Evolutionary conservation across 2,888 invertebrate genomes (phyloP).

Genomic region (Loripinus fragilis): DNA sequence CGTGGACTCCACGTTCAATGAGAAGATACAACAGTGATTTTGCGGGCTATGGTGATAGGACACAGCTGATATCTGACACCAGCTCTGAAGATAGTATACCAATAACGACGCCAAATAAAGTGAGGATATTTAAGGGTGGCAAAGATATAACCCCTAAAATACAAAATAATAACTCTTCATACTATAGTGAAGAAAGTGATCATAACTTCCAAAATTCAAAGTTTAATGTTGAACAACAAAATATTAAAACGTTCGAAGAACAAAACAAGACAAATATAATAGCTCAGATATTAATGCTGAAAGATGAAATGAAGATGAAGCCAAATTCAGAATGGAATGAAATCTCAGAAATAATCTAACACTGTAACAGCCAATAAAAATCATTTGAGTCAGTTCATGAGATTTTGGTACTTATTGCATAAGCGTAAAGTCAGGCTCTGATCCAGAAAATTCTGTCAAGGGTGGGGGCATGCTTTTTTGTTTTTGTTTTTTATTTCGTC

Average conservation of each 20-base stretch:
- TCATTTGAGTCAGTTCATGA: no score
- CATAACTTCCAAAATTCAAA: not conserved
- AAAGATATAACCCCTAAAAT: not conserved
- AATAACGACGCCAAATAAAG: not conserved
- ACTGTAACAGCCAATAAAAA: no score
- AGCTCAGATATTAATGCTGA: constrained; percentile 46
- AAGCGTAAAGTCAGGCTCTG: no score
- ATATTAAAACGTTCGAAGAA: not conserved
- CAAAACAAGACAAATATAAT: constrained; percentile 9
- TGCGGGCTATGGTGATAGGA: constrained; percentile 25
- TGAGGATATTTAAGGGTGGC: not conserved
- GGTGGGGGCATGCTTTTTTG: no score
- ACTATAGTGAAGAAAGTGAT: not conserved
- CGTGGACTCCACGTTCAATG: constrained; percentile 2
- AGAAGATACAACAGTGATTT: constrained; percentile 8
- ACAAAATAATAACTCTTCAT: not conserved
- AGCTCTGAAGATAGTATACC: constrained; percentile 48
- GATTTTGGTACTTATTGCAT: no score
- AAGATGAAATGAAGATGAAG: constrained; percentile 51
- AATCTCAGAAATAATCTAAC: constrained; percentile 41
- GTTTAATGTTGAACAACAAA: not conserved
- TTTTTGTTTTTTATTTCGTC: no score
- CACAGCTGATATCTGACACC: constrained; percentile 50
- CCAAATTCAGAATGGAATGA: constrained; percentile 50
- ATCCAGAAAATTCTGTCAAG: no score